Evolutionary conservation across 2,797 vertebrate species (phyloP).

Genomic region (Anisognathus igniventris): DNA sequence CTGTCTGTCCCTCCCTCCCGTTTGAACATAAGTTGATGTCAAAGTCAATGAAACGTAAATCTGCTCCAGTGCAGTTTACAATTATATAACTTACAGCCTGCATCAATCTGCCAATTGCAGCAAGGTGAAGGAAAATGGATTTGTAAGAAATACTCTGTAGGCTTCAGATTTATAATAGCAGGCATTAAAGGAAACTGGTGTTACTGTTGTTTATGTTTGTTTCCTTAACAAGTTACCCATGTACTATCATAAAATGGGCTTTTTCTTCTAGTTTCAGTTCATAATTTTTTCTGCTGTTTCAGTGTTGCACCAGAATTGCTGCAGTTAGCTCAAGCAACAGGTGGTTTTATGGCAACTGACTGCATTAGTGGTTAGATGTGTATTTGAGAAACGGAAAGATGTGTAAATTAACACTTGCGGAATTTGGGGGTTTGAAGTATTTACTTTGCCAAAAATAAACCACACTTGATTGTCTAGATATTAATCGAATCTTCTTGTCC

Average conservation of each 20-base stretch:
- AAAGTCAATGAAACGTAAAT: neutral
- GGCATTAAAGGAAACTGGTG: neutral
- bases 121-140: neutral
- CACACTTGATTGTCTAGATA: neutral
- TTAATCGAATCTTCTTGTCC: neutral
- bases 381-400: neutral
- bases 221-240: neutral
- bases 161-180: neutral
- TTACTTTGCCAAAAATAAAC: neutral
- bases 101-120: neutral
- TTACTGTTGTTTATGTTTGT: neutral
- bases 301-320: neutral
- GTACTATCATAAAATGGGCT: neutral
- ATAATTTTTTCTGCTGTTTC: neutral
- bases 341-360: neutral
- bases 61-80: neutral
- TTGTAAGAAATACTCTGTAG: neutral
- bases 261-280: neutral
- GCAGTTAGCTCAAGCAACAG: neutral
- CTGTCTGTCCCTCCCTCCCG: neutral
- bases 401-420: neutral
- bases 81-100: neutral
- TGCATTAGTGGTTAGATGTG: neutral
- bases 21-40: neutral
- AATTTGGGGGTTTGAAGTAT: neutral